Percentiles rank a stretch among this genome's conserved stretches.
These are phyloP conservation scores for Hemithea aestivaria DNA, from an alignment of 2,888 invertebrate genomes.

Conservation along the genomic window DNA sequence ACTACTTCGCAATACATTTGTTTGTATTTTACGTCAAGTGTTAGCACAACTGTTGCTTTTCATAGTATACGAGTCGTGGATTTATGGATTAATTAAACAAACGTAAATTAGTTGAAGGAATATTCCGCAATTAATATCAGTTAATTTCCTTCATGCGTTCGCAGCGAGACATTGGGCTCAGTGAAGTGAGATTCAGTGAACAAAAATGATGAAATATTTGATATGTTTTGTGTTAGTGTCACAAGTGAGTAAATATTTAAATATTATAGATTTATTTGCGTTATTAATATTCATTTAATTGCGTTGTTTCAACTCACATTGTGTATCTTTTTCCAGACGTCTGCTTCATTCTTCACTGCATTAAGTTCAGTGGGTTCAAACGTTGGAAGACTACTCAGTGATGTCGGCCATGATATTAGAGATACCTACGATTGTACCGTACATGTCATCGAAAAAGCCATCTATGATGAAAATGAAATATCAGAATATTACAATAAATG, in stretches of 20 bases:
- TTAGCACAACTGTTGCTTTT: slow-evolving; percentile 32
- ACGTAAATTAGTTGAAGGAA: slow-evolving; percentile 20
- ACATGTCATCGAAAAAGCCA: slow-evolving; percentile 51
- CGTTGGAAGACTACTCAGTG: slow-evolving; percentile 53
- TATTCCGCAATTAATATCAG: too few relatives aligned
- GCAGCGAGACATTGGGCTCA: slow-evolving; percentile 10
- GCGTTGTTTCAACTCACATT: too few relatives aligned
- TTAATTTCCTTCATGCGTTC: slow-evolving; percentile 17
- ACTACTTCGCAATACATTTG: background rate
- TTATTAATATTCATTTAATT: too few relatives aligned
- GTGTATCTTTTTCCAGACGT: slow-evolving; percentile 49
- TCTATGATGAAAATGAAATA: slow-evolving; percentile 22
- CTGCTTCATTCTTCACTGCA: slow-evolving; percentile 51
- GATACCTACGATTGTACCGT: slow-evolving; percentile 61
- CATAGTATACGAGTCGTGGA: slow-evolving; percentile 29
- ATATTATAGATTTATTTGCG: slow-evolving; percentile 4
- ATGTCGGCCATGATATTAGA: slow-evolving; percentile 56
- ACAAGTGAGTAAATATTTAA: slow-evolving; percentile 36
- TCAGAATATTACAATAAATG: slow-evolving; percentile 32
- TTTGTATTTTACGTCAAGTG: slow-evolving; percentile 9
- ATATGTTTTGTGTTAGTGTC: slow-evolving; percentile 32
- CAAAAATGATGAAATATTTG: slow-evolving; percentile 30
- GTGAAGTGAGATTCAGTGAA: slow-evolving; percentile 2
- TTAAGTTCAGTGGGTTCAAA: slow-evolving; percentile 48
- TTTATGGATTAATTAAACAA: slow-evolving; percentile 37